A percentile compares a stretch with the other conserved stretches of the same genome.
phyloP scores from a whole-genome alignment of 2,888 invertebrate genomes.

The Drosophila paranaensis region DNA sequence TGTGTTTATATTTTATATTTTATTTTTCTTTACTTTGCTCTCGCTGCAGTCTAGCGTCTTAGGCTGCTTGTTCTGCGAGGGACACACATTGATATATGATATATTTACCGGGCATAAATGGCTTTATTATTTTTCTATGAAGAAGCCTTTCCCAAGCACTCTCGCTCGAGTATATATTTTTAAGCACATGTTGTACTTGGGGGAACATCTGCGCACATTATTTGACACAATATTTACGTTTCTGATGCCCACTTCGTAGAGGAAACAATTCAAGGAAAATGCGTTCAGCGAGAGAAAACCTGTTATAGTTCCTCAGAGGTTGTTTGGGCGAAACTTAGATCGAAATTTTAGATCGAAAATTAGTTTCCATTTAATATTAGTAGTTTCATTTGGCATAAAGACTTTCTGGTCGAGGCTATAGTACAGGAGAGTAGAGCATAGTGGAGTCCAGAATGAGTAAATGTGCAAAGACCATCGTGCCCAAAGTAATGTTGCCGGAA shows the following conservation, averaged over 20 bases:
- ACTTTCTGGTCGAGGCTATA: not conserved
- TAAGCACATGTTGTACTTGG: conserved; percentile 11
- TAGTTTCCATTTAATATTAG: not conserved
- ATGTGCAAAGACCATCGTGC: no score
- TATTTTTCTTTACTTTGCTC: conserved; percentile 5
- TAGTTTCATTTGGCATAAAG: not conserved
- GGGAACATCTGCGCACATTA: conserved; percentile 36
- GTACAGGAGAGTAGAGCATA: no score
- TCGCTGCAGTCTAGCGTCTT: conserved; percentile 46
- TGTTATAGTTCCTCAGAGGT: not conserved
- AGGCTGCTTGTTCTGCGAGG: conserved; percentile 53
- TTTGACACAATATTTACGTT: conserved; percentile 52
- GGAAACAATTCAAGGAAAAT: conserved; percentile 6
- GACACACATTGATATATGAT: conserved; percentile 44
- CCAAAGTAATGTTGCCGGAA: no score
- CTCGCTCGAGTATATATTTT: conserved; percentile 33
- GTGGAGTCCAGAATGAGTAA: no score
- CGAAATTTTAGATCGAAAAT: not conserved
- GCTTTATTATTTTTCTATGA: conserved; percentile 31
- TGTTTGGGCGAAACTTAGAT: not conserved
- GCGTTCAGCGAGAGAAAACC: not conserved
- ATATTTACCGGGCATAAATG: conserved; percentile 44
- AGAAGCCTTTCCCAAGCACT: conserved; percentile 13
- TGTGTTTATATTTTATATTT: conserved; percentile 6
- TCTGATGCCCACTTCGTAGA: conserved; percentile 22